phyloP scores from a whole-genome alignment of 1,140 invertebrate species.

The Camponotus pennsylvanicus region DNA sequence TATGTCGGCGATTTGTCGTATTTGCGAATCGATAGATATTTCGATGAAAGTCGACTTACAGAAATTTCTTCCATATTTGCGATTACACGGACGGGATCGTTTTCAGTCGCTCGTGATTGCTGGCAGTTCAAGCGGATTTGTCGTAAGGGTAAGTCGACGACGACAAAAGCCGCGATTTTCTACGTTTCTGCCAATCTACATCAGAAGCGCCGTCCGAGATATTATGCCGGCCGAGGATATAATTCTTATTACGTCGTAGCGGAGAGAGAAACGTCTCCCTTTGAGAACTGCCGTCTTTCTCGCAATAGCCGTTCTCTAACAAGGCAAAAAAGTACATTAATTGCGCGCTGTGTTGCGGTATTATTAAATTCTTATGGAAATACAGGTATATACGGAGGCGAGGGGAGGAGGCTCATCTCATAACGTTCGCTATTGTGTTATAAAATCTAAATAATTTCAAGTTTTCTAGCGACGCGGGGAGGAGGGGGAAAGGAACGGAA shows the following conservation, averaged over 20 bases:
- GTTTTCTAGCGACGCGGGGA: conserved; percentile 69
- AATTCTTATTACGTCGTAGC: conserved; percentile 74
- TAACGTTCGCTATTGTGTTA: conserved; percentile 85
- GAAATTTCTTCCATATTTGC: conserved; percentile 22
- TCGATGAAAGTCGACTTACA: neutral
- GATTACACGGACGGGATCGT: neutral
- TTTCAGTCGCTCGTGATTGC: neutral
- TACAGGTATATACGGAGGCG: conserved; percentile 64
- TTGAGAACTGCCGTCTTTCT: conserved; percentile 67
- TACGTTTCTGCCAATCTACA: conserved; percentile 65
- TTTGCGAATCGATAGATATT: neutral
- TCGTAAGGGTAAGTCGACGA: neutral
- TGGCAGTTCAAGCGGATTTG: conserved; percentile 22
- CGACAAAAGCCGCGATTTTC: conserved; percentile 36
- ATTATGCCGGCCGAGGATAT: conserved; percentile 68
- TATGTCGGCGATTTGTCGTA: neutral
- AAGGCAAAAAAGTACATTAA: conserved; percentile 85
- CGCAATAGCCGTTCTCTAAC: conserved; percentile 73
- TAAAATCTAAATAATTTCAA: conserved; percentile 86
- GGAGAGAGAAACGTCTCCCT: conserved; percentile 60
- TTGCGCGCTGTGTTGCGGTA: conserved; percentile 84
- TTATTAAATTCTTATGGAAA: conserved; percentile 87
- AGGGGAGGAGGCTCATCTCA: conserved; percentile 72
- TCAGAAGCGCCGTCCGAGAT: conserved; percentile 57
- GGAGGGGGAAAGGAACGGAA: neutral